phyloP scores from a whole-genome alignment of 2,113 vertebrate genomes.

The Narcine bancroftii region DNA sequence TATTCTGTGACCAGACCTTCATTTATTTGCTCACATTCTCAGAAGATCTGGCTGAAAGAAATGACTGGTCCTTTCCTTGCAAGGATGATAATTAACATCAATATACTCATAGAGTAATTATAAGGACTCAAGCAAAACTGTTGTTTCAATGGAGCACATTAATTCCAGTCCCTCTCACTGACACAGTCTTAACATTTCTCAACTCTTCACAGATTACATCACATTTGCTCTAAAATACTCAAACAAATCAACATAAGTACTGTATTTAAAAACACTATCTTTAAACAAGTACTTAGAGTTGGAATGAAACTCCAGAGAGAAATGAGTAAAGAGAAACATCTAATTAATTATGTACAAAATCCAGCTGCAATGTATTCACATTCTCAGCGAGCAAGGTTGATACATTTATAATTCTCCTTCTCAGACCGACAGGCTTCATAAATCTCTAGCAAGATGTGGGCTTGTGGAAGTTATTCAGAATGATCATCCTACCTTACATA shows the following conservation, averaged over 20 bases:
- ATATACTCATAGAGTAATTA: not conserved
- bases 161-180: not conserved
- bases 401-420: constrained; percentile 6
- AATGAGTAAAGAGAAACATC: not conserved
- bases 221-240: not conserved
- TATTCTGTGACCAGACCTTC: not conserved
- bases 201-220: not conserved
- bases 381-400: not conserved
- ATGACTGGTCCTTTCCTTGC: not conserved
- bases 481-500: not conserved
- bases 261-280: not conserved
- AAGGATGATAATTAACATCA: not conserved
- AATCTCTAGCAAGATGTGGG: not conserved
- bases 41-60: not conserved
- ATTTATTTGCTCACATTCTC: not conserved
- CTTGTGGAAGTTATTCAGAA: not conserved
- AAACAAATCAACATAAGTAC: not conserved
- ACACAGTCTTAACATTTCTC: not conserved
- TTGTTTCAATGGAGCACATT: not conserved
- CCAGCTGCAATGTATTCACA: not conserved
- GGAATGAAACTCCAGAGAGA: not conserved
- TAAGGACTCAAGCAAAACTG: not conserved
- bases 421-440: not conserved
- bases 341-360: not conserved
- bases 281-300: not conserved